A percentile compares a stretch with the other conserved stretches of the same genome.
Conservation (phyloP, 2,113 vertebrate genomes). For the Scomber scombrus region DNA sequence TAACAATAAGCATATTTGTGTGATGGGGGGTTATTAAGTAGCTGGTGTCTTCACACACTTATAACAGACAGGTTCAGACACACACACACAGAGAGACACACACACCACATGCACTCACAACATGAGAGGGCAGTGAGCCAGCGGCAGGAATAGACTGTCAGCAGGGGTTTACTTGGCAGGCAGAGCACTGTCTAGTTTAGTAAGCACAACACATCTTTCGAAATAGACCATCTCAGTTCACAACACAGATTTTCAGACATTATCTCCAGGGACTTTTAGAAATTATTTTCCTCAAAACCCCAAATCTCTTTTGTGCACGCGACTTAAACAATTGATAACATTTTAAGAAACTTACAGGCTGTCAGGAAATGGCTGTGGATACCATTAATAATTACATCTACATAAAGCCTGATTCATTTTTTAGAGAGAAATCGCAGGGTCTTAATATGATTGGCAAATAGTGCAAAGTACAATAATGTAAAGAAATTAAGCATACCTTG, state of each 20-base stretch:
- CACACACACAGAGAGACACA: conserved; percentile 20
- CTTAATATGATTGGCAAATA: neutral
- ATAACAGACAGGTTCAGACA: conserved; percentile 22
- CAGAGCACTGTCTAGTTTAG: conserved; percentile 24
- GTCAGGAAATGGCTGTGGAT: neutral
- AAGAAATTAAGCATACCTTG: neutral
- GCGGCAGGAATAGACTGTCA: conserved; percentile 60
- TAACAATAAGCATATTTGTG: neutral
- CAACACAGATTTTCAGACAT: conserved; percentile 34
- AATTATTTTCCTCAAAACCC: conserved; percentile 9
- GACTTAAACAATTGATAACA: neutral
- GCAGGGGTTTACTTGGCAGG: conserved; percentile 60
- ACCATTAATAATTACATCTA: neutral
- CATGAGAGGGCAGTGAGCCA: conserved; percentile 42
- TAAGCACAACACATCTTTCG: conserved; percentile 32
- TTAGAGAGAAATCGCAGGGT: neutral
- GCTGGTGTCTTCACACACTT: conserved; percentile 23
- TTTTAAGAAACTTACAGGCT: neutral
- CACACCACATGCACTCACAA: neutral
- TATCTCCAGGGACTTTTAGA: neutral
- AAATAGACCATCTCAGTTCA: conserved; percentile 36
- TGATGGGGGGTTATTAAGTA: conserved; percentile 7
- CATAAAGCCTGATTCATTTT: neutral
- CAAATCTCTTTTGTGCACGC: neutral
- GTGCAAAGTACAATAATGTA: neutral